Evolutionary conservation across 2,888 invertebrate species (phyloP), one percentile per base, ranked within the genome.

Genomic region (Orthonychiurus folsomi): DNA sequence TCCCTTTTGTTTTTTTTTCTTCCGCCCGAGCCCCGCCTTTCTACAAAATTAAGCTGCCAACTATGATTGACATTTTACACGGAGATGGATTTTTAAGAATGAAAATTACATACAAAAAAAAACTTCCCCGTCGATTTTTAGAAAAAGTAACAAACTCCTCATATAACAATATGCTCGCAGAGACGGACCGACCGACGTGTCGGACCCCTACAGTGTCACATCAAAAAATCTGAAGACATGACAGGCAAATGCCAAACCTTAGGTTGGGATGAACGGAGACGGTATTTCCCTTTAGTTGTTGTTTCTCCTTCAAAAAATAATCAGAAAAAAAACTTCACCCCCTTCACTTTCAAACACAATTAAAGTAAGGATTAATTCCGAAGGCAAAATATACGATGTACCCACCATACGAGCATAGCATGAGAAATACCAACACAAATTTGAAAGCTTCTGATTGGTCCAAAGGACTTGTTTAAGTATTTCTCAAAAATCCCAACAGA

Each of bases 51-150:
- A 65, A 65, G 65, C 65, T 65, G 65, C 65, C 65, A 65, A 61
- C 54, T 48, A 63, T 65, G 65, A 65, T 65, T 65, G 65, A 65
- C 65, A 65, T 48, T 64, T 64, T 63, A 63, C 61, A 63, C 63
- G 53, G 57, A 26, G 60, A 20, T 52, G 21, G 5, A 23, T 20
- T n/a, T 15, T 56, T 56, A 56, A 56, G 27, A 21, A 20, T 26
- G 56, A 56, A 25, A 56, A 25, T 15, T 15, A 23, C 12, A 25
- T 5, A 37, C 37, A 9, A 15, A 15, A 15, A 15, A 5, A 37
- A 37, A 37, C 9, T 9, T 5, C 15, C 37, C 5, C 5, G 37
- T 37, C 37, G 37, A 37, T 37, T 37, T 37, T 37, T 37, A 15
- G 37, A 15, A 37, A 37, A 37, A 37, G 37, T 37, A 9, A 52